Evolutionary conservation across 2,888 invertebrate genomes (phyloP), one percentile per base, ranked within the genome.

Genomic region (Incurvaria masculella): DNA sequence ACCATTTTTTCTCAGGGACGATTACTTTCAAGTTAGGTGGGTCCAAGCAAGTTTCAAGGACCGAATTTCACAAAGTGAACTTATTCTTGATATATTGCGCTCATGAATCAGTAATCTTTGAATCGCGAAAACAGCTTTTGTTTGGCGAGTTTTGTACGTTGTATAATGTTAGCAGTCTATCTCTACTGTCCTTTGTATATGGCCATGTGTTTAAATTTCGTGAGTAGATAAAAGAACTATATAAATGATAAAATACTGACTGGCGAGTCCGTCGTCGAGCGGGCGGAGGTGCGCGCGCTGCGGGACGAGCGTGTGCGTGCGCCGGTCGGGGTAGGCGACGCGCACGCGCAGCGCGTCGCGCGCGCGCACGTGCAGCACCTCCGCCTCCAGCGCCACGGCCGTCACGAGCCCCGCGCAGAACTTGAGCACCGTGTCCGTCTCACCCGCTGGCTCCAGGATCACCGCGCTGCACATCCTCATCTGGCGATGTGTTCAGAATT

Each of bases 351-450:
- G 75, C 51, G 87, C 83, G 44, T 79, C 78, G 1, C 89, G 85
- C 60, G 89, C 85, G 33, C 85, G 82, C 48, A 96, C 80, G 68
- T 94, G 89, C 55, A 85, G 80, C 53, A 97, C 82, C 64, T 93
- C 92, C 1, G 94, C 95, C 60, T 94, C 91, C 49, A 97, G 80
- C 14, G 89, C 89, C 38, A 97, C 86, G 27, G 91, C 91, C 51
- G 94, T 85, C 45, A 96, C 86, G 3, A 97, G 81, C 0, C 97
- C 97, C 0, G 97, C 95, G 27, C 95, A 94, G 63, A 97, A 95
- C 62, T 95, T 94, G 49, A 94, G 75, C 2, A 92, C 88, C 14
- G 88, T 87, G 57, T 83, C 81, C 57, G 82, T 83, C 63, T 91
- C 87, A 27, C 88, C 88, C 42, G 86, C 86, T 2, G 96, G 96